Percentiles rank a stretch among this genome's conserved stretches.
phyloP scores from a whole-genome alignment of 2,888 invertebrate genomes.

The Julus scandinavius region DNA sequence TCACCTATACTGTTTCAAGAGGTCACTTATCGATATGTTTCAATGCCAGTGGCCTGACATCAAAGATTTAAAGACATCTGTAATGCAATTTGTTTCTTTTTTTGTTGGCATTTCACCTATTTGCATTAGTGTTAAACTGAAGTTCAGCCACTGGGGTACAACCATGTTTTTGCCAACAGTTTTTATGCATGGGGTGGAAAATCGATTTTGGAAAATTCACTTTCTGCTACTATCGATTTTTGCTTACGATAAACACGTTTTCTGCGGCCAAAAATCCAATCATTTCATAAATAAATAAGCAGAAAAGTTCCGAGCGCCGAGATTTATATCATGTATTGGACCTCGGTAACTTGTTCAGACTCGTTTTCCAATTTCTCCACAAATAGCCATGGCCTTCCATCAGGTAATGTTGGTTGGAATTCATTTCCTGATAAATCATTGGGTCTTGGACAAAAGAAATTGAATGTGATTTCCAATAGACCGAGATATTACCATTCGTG shows the following conservation, averaged over 20 bases:
- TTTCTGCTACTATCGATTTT: background rate
- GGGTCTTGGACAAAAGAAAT: background rate
- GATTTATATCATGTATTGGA: background rate
- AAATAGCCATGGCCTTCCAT: background rate
- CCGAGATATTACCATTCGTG: background rate
- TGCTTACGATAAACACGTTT: conserved; percentile 42
- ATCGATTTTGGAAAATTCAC: background rate
- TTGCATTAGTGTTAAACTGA: background rate
- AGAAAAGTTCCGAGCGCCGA: background rate
- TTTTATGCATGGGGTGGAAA: background rate
- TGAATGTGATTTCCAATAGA: background rate
- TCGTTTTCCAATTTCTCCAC: background rate
- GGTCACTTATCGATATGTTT: too few species aligned
- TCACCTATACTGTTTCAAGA: too few species aligned
- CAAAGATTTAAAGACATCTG: background rate
- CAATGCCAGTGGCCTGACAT: background rate
- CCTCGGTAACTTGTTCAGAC: background rate
- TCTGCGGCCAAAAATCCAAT: conserved; percentile 10
- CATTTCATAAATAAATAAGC: conserved; percentile 42
- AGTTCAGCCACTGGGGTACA: background rate
- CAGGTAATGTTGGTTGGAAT: background rate
- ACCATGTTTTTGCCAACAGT: background rate
- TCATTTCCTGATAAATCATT: background rate
- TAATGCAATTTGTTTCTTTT: background rate
- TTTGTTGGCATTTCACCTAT: background rate